These are phyloP conservation scores for Stenchaetothrips biformis DNA, from an alignment of 2,888 invertebrate species.

Conservation along the genomic window DNA sequence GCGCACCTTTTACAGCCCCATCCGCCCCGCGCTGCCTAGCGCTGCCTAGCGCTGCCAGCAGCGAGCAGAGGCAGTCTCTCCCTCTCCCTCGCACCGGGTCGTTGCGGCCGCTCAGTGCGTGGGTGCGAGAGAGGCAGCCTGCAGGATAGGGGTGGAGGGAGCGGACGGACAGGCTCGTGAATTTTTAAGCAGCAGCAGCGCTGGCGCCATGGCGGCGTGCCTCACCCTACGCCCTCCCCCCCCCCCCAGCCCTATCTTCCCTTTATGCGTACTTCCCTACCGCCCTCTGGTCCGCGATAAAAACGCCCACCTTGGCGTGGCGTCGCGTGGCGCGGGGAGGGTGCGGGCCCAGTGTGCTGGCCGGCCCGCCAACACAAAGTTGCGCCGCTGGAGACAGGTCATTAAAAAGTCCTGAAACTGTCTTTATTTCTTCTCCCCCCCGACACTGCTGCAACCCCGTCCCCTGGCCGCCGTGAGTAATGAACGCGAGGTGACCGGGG, in stretches of 20 bases:
- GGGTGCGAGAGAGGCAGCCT: no score
- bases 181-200: conserved; percentile 18
- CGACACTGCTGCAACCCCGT: no score
- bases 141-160: background rate
- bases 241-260: background rate
- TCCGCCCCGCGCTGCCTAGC: background rate
- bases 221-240: background rate
- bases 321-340: background rate
- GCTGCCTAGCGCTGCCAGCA: no score
- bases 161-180: conserved; percentile 5
- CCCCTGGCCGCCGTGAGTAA: no score
- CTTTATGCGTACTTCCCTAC: background rate
- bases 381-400: conserved; percentile 17
- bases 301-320: no score
- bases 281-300: background rate
- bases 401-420: conserved; percentile 17
- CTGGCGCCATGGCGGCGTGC: background rate
- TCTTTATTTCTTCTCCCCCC: no score
- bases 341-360: background rate
- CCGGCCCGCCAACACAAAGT: background rate
- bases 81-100: background rate
- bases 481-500: no score
- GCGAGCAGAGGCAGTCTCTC: background rate
- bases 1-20: background rate
- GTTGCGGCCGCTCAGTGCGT: background rate